Percentiles rank a stretch among this genome's conserved stretches.
Conservation (phyloP, 2,888 invertebrate genomes). For the Prenolepis imparis region DNA sequence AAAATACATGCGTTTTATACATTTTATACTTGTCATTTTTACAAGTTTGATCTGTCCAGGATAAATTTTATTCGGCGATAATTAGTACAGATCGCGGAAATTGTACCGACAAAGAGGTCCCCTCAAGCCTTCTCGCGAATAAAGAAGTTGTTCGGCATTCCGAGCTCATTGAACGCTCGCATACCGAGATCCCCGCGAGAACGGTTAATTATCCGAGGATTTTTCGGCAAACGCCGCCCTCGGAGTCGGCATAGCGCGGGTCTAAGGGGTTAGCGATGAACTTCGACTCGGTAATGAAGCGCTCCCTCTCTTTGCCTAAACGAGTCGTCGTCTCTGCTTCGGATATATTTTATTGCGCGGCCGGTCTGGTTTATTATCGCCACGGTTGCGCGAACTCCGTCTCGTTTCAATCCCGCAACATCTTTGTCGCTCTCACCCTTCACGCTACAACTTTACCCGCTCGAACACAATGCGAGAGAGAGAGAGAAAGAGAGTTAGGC, state of each 20-base stretch:
- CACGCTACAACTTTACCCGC: constrained; percentile 54
- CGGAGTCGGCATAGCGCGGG: constrained; percentile 45
- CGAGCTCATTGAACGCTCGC: constrained; percentile 71
- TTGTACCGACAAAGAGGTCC: constrained; percentile 15
- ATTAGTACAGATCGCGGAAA: constrained; percentile 58
- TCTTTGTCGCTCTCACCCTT: constrained; percentile 78
- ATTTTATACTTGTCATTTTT: not conserved
- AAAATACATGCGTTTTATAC: not conserved
- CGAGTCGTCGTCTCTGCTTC: constrained; percentile 85
- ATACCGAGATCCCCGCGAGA: constrained; percentile 75
- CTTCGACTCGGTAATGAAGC: constrained; percentile 85
- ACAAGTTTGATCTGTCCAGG: not conserved
- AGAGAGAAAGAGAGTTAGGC: constrained; percentile 63
- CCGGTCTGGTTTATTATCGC: constrained; percentile 84
- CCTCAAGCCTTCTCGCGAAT: constrained; percentile 50
- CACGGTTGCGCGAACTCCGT: constrained; percentile 65
- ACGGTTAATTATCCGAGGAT: constrained; percentile 81
- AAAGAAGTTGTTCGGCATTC: constrained; percentile 73
- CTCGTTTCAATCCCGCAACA: constrained; percentile 36
- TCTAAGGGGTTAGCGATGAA: constrained; percentile 85
- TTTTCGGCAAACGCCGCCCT: constrained; percentile 70
- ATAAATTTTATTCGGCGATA: constrained; percentile 41
- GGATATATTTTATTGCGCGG: constrained; percentile 85
- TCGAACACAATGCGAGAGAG: constrained; percentile 23
- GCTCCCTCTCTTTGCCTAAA: constrained; percentile 79